phyloP scores from a whole-genome alignment of 2,888 invertebrate species.

The Drosophila fulvimacula region DNA sequence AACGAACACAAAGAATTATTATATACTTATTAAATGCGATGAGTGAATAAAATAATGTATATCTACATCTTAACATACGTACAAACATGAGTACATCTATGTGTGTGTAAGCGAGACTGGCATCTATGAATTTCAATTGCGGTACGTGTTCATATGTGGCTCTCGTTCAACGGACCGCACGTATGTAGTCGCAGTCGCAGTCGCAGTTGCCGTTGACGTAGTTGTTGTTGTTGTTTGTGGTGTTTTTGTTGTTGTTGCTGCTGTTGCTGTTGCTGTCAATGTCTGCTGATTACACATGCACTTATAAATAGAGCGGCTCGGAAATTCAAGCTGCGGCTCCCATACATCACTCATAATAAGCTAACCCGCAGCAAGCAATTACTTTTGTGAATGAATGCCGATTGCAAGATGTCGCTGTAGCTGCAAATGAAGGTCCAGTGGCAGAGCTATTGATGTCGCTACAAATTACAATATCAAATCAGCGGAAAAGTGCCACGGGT shows the following conservation, averaged over 20 bases:
- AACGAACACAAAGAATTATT: conserved; percentile 70
- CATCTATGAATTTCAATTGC: conserved; percentile 77
- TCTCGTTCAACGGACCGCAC: conserved; percentile 63
- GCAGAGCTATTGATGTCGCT: background rate
- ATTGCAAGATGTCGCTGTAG: conserved; percentile 13
- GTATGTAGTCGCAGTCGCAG: conserved; percentile 58
- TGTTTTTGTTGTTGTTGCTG: background rate
- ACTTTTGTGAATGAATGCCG: conserved; percentile 62
- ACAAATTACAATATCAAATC: conserved; percentile 46
- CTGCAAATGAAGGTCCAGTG: background rate
- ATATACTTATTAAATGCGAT: conserved; percentile 37
- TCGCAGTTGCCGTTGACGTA: background rate
- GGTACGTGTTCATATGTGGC: conserved; percentile 70
- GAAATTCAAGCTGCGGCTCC: conserved; percentile 45
- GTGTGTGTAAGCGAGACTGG: conserved; percentile 34
- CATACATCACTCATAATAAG: conserved; percentile 41
- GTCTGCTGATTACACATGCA: conserved; percentile 63
- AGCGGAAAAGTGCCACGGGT: conserved; percentile 23
- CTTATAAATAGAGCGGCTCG: conserved; percentile 57
- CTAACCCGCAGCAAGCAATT: conserved; percentile 41
- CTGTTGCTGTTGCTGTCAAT: conserved; percentile 9
- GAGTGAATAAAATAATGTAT: conserved; percentile 41
- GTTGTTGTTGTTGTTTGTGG: too few species aligned
- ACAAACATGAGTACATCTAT: conserved; percentile 7
- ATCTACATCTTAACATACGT: conserved; percentile 19